Percentiles rank a stretch among this genome's conserved stretches.
phyloP scores from a whole-genome alignment of 2,113 vertebrate genomes.

The Lepus europaeus region DNA sequence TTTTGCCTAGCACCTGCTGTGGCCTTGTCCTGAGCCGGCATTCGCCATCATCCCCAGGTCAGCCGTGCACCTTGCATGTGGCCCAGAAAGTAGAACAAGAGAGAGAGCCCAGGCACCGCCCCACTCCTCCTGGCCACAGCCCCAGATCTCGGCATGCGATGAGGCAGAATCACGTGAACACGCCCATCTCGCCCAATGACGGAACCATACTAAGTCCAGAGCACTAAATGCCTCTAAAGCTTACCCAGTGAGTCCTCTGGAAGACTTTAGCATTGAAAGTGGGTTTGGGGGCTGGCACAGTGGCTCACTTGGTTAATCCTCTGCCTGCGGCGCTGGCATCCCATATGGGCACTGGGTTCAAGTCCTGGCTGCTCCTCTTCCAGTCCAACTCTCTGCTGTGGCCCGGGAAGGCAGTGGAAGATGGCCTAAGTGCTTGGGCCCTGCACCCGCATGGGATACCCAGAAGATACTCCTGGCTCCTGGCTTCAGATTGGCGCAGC shows the following conservation, averaged over 20 bases:
- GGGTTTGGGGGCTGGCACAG: background rate
- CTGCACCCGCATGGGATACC: too few relatives aligned
- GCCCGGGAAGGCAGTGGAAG: too few relatives aligned
- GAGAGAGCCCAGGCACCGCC: background rate
- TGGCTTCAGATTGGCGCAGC: too few relatives aligned
- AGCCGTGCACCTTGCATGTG: rapidly evolving
- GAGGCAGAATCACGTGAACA: rapidly evolving
- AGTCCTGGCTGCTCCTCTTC: too few relatives aligned
- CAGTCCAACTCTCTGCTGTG: too few relatives aligned
- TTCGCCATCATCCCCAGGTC: background rate
- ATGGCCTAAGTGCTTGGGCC: too few relatives aligned
- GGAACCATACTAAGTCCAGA: background rate
- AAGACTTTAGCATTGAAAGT: background rate
- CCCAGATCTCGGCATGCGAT: rapidly evolving
- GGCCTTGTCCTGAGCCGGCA: background rate
- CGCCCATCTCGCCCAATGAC: rapidly evolving
- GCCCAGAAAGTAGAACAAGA: background rate
- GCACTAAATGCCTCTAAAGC: background rate
- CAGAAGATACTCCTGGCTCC: too few relatives aligned
- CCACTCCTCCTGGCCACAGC: background rate
- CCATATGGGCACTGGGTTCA: too few relatives aligned
- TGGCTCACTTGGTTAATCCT: too few relatives aligned
- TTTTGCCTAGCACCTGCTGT: background rate
- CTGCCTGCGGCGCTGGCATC: too few relatives aligned
- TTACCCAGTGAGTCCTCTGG: background rate